Percentiles rank a stretch among this genome's conserved stretches.
Evolutionary conservation across 2,888 invertebrate species (phyloP).

Genomic region (Xiphydria camelus): DNA sequence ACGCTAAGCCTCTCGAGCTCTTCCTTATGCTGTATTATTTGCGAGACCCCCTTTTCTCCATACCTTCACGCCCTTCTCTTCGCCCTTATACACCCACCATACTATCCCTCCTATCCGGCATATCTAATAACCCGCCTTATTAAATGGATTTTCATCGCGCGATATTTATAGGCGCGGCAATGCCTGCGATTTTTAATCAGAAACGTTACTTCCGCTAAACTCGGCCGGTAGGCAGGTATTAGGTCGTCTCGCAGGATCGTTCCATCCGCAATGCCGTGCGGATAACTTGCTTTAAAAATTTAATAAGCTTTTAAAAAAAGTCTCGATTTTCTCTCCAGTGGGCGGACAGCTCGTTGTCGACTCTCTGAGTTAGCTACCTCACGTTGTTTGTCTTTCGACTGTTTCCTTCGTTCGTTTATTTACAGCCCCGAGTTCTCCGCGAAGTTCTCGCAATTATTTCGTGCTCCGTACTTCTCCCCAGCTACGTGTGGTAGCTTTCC

Average conservation of each 20-base stretch:
- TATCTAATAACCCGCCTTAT: slow-evolving; percentile 10
- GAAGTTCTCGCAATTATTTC: slow-evolving; percentile 16
- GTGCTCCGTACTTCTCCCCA: background rate
- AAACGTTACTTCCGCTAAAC: background rate
- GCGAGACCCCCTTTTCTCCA: background rate
- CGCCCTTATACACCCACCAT: background rate
- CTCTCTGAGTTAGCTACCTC: too few relatives aligned
- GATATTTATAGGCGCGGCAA: slow-evolving; percentile 9
- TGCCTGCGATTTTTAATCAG: slow-evolving; percentile 13
- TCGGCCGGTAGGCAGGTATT: too few relatives aligned
- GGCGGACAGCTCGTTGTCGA: too few relatives aligned
- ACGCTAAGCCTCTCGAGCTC: background rate
- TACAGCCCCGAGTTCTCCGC: too few relatives aligned
- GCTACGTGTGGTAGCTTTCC: too few relatives aligned
- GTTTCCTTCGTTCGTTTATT: too few relatives aligned
- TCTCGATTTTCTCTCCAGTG: too few relatives aligned
- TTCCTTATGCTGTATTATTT: background rate
- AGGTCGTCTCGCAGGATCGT: too few relatives aligned
- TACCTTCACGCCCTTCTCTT: background rate
- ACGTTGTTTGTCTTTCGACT: too few relatives aligned
- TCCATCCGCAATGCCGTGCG: too few relatives aligned
- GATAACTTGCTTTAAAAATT: too few relatives aligned
- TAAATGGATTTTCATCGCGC: slow-evolving; percentile 14
- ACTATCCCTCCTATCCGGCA: background rate
- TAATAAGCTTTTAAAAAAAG: too few relatives aligned